Conservation (phyloP, 2,113 vertebrate species). For the Capra hircus region DNA sequence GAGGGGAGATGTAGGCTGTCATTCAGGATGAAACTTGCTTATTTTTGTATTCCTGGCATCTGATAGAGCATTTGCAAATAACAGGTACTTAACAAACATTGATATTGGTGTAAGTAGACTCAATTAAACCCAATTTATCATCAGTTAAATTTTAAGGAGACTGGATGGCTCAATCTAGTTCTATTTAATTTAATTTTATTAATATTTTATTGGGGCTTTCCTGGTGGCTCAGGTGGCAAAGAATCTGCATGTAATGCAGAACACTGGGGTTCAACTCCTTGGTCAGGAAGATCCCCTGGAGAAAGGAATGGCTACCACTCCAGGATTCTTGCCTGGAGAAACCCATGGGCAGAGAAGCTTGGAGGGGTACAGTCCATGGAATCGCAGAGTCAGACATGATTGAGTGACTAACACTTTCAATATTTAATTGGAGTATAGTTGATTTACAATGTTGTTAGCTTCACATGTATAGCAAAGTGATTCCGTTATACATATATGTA, state of each 20-base stretch:
- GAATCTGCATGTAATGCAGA: not conserved
- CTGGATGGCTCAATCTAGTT: not conserved
- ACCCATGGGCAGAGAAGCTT: not conserved
- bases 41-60: not conserved
- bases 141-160: not conserved
- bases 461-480: not conserved
- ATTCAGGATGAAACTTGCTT: not conserved
- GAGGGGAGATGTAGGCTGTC: not conserved
- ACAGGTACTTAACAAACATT: not conserved
- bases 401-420: not conserved
- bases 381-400: not conserved
- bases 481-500: not conserved
- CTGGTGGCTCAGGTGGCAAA: not conserved
- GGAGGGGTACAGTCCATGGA: not conserved
- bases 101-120: not conserved
- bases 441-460: not conserved
- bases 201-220: not conserved
- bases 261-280: accelerated
- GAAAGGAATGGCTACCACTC: not conserved
- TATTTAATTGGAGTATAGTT: not conserved
- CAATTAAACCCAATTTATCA: not conserved
- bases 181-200: not conserved
- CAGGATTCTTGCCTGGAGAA: not conserved
- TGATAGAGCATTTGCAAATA: not conserved
- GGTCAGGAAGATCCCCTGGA: not conserved